Conservation (phyloP, 2,113 vertebrate genomes). For the Hiodon tergisus region DNA sequence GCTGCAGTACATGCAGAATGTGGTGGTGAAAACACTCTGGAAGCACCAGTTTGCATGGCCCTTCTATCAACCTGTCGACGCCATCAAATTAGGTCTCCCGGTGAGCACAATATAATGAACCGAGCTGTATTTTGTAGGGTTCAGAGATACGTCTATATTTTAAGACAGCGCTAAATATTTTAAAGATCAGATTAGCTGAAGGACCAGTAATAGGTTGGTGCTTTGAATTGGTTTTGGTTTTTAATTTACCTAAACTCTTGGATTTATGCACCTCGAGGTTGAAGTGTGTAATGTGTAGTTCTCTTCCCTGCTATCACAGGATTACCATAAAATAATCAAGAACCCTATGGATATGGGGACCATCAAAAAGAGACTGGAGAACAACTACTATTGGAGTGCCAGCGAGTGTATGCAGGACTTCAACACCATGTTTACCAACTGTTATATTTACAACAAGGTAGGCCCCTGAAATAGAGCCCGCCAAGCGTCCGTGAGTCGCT, state of each 20-base stretch:
- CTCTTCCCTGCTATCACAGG: constrained; percentile 55
- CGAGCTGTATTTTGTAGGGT: too few relatives aligned
- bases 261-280: too few relatives aligned
- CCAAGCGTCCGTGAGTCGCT: neutral
- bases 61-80: constrained; percentile 94
- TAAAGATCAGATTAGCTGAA: too few relatives aligned
- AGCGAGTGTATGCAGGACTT: constrained; percentile 99
- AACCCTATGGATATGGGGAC: constrained; percentile 99
- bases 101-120: constrained; percentile 54
- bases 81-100: constrained; percentile 85
- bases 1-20: constrained; percentile 97
- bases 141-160: too few relatives aligned
- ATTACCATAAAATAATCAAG: constrained; percentile 98
- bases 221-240: too few relatives aligned
- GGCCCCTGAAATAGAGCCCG: neutral
- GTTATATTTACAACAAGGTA: constrained; percentile 99
- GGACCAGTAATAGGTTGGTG: too few relatives aligned
- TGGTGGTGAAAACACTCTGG: constrained; percentile 98
- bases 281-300: too few relatives aligned
- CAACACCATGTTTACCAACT: constrained; percentile 99
- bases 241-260: too few relatives aligned
- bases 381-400: constrained; percentile 97
- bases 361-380: constrained; percentile 94
- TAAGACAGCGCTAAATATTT: too few relatives aligned
- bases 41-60: constrained; percentile 99